These are phyloP conservation scores for Eristalis pertinax DNA, from an alignment of 2,888 invertebrate species.

Conservation along the genomic window DNA sequence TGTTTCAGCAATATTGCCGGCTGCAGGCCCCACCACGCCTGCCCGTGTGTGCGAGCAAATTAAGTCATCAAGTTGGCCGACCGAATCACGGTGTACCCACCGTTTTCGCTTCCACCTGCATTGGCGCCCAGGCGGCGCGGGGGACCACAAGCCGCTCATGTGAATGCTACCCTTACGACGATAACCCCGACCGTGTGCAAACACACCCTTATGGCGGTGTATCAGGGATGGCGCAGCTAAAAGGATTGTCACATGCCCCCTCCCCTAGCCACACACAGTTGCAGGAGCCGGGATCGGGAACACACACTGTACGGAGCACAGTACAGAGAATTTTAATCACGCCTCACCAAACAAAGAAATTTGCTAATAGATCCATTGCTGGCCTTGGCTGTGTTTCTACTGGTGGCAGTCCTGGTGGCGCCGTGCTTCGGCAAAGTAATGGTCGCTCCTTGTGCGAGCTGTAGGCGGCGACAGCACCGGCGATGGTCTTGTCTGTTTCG, in stretches of 20 bases:
- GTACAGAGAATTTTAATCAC: slow-evolving; percentile 67
- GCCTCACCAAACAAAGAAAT: slow-evolving; percentile 71
- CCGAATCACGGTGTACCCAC: slow-evolving; percentile 19
- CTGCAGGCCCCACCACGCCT: background rate
- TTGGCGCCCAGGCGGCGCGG: slow-evolving; percentile 20
- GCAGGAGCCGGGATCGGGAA: background rate
- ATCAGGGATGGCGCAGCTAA: slow-evolving; percentile 38
- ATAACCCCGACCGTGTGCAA: slow-evolving; percentile 49
- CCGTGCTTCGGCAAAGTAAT: slow-evolving; percentile 49
- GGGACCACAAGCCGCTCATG: slow-evolving; percentile 63
- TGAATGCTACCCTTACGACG: slow-evolving; percentile 52
- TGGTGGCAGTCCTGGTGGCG: slow-evolving; percentile 39
- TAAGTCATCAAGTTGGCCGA: slow-evolving; percentile 44
- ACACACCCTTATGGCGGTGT: slow-evolving; percentile 59
- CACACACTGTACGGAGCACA: slow-evolving; percentile 27
- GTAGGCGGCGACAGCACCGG: slow-evolving; percentile 30
- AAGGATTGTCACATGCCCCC: slow-evolving; percentile 64
- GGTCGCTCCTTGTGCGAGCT: slow-evolving; percentile 39
- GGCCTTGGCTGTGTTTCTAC: slow-evolving; percentile 12
- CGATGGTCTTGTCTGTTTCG: slow-evolving; percentile 22
- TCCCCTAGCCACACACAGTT: slow-evolving; percentile 5
- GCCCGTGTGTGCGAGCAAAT: slow-evolving; percentile 33
- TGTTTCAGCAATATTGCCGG: slow-evolving; percentile 39
- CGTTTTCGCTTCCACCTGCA: background rate
- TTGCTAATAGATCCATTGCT: slow-evolving; percentile 69